Percentiles rank a stretch among this genome's conserved stretches.
Evolutionary conservation across 2,113 vertebrate genomes (phyloP).

Genomic region (Cynopterus brachyotis): DNA sequence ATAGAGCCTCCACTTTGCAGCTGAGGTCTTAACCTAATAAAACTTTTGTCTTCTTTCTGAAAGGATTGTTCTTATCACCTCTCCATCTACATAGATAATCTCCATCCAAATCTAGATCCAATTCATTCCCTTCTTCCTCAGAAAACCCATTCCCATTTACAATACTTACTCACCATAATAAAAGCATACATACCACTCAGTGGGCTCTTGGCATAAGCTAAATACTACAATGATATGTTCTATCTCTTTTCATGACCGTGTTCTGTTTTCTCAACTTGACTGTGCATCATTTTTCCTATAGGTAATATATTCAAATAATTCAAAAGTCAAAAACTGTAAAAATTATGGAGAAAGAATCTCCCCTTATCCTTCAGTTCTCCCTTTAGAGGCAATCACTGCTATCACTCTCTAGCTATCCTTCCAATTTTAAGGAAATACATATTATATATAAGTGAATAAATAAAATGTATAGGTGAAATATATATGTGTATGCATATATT

Average conservation of each 20-base stretch:
- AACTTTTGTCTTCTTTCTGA: neutral
- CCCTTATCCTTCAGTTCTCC: neutral
- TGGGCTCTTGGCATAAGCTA: neutral
- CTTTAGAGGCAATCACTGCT: neutral
- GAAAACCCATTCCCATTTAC: neutral
- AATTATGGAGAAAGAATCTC: neutral
- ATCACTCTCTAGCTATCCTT: neutral
- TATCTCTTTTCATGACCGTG: neutral
- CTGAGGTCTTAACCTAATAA: neutral
- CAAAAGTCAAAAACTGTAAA: constrained; percentile 5
- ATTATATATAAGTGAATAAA: neutral
- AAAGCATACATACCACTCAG: neutral
- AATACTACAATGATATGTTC: neutral
- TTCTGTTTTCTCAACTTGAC: neutral
- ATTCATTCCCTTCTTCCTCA: neutral
- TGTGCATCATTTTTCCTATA: neutral
- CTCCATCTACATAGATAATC: neutral
- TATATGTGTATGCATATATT: neutral
- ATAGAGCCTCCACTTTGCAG: neutral
- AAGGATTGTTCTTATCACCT: neutral
- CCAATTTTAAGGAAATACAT: neutral
- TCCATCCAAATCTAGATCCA: neutral
- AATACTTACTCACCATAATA: neutral
- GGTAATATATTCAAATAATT: neutral
- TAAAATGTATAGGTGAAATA: neutral